These are phyloP conservation scores for Fistularia commersonii DNA, from an alignment of 2,797 vertebrate genomes.

Conservation along the genomic window DNA sequence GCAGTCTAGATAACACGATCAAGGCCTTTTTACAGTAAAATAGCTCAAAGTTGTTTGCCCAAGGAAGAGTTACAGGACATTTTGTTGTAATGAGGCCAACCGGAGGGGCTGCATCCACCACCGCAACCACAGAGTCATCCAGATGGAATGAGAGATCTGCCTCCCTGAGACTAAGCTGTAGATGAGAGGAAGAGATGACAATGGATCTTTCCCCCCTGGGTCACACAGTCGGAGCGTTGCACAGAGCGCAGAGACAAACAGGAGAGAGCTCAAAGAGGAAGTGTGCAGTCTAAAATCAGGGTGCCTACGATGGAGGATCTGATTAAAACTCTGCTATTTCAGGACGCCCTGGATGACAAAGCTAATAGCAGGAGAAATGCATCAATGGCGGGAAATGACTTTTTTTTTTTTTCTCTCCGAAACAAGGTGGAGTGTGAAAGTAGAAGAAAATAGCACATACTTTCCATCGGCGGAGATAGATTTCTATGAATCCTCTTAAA, in stretches of 20 bases:
- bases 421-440: too few relatives aligned
- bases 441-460: too few relatives aligned
- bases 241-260: slow-evolving; percentile 56
- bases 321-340: slow-evolving; percentile 27
- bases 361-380: slow-evolving; percentile 26
- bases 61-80: slow-evolving; percentile 3
- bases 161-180: slow-evolving; percentile 36
- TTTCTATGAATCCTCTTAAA: too few relatives aligned
- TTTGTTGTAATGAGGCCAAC: slow-evolving; percentile 18
- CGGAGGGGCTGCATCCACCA: slow-evolving; percentile 22
- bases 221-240: slow-evolving; percentile 28
- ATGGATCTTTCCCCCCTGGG: slow-evolving; percentile 55
- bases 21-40: slow-evolving; percentile 11
- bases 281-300: slow-evolving; percentile 45
- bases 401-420: too few relatives aligned
- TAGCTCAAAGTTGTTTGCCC: slow-evolving; percentile 14
- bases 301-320: slow-evolving; percentile 37
- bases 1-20: slow-evolving; percentile 3
- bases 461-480: too few relatives aligned
- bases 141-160: slow-evolving; percentile 75
- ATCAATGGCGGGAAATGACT: not conserved
- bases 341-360: slow-evolving; percentile 28
- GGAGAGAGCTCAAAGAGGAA: slow-evolving; percentile 51
- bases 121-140: slow-evolving; percentile 52
- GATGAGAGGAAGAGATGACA: slow-evolving; percentile 74